phyloP scores from a whole-genome alignment of 2,888 invertebrate genomes.

The Nomada fabriciana region DNA sequence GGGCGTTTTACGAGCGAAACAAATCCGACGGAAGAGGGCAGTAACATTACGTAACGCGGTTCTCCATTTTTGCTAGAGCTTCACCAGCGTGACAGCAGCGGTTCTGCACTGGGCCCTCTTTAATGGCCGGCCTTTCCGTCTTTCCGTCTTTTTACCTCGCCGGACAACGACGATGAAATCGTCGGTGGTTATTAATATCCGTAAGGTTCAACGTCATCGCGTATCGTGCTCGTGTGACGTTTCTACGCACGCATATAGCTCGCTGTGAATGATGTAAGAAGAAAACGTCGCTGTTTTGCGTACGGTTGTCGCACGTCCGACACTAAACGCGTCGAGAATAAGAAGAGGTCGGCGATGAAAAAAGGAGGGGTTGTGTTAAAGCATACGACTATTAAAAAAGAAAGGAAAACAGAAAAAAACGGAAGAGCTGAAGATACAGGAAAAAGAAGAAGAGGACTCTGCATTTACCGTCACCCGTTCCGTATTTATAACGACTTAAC shows the following conservation, averaged over 20 bases:
- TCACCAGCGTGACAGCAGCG: background rate
- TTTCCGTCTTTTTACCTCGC: constrained; percentile 38
- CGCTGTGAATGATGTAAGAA: constrained; percentile 54
- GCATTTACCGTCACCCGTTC: constrained; percentile 69
- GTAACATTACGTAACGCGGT: constrained; percentile 25
- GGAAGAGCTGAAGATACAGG: background rate
- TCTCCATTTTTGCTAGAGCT: constrained; percentile 8
- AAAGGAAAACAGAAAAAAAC: background rate
- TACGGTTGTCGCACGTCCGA: background rate
- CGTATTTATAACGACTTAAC: constrained; percentile 75
- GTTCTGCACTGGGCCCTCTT: constrained; percentile 1
- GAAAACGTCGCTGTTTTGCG: constrained; percentile 29
- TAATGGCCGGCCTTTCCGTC: background rate
- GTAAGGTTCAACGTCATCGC: constrained; percentile 60
- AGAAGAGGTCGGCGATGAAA: background rate
- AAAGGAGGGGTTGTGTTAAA: background rate
- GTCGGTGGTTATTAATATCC: constrained; percentile 58
- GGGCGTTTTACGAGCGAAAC: constrained; percentile 22
- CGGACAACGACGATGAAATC: constrained; percentile 30
- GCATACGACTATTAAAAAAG: background rate
- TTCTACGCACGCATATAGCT: constrained; percentile 36
- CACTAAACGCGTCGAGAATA: constrained; percentile 7
- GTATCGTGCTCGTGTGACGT: constrained; percentile 52
- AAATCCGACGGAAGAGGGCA: background rate
- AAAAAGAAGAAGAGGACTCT: constrained; percentile 38